Evolutionary conservation across 2,888 invertebrate genomes (phyloP).

Genomic region (Amiota mariae): DNA sequence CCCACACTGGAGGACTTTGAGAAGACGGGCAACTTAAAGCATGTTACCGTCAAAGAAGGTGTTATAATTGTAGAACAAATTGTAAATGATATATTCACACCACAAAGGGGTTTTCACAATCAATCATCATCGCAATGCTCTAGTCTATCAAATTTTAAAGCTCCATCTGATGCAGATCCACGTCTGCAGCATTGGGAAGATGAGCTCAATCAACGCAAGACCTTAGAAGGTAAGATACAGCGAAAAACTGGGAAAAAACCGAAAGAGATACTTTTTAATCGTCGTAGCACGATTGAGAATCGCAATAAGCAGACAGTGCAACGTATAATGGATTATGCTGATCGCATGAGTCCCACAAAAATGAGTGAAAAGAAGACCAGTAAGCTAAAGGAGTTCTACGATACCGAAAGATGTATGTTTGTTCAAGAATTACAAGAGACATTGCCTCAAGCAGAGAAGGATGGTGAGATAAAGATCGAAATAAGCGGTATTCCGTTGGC

Average conservation of each 20-base stretch:
- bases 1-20: not conserved
- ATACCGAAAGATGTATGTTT: slow-evolving; percentile 32
- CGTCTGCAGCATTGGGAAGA: slow-evolving; percentile 62
- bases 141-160: not conserved
- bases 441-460: slow-evolving; percentile 52
- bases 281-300: slow-evolving; percentile 51
- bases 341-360: slow-evolving; percentile 53
- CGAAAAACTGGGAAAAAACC: slow-evolving; percentile 47
- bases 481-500: slow-evolving; percentile 55
- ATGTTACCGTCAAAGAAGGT: slow-evolving; percentile 34
- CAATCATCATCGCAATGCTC: slow-evolving; percentile 36
- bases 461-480: slow-evolving; percentile 44
- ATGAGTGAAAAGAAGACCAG: slow-evolving; percentile 25
- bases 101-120: not conserved
- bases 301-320: slow-evolving; percentile 59
- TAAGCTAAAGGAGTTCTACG: slow-evolving; percentile 39
- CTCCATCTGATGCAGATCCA: slow-evolving; percentile 53
- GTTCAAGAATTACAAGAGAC: slow-evolving; percentile 56
- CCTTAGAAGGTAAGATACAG: slow-evolving; percentile 49
- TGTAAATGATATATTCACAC: slow-evolving; percentile 41
- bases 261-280: slow-evolving; percentile 58
- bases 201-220: slow-evolving; percentile 50
- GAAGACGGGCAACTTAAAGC: not conserved
- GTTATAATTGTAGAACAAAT: slow-evolving; percentile 35
- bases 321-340: slow-evolving; percentile 60